Evolutionary conservation across 2,888 invertebrate species (phyloP).

Genomic region (Lamellibrachia columna): DNA sequence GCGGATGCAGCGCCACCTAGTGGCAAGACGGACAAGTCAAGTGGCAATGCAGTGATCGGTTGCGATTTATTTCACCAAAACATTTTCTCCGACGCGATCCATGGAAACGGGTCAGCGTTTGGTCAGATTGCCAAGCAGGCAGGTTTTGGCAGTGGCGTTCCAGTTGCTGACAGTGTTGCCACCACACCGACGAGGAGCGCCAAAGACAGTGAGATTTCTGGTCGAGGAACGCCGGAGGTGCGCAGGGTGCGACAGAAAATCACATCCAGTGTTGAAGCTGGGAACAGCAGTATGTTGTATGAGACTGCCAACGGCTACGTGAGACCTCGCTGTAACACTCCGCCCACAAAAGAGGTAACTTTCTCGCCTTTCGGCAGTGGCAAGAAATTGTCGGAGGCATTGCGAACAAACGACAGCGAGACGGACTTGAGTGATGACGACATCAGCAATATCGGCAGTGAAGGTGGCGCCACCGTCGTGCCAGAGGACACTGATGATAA

Average conservation of each 20-base stretch:
- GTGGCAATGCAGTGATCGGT: not conserved
- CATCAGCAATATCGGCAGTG: not conserved
- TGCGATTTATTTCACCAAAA: not conserved
- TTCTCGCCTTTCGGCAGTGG: not conserved
- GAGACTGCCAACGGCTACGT: not conserved
- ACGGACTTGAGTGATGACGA: not conserved
- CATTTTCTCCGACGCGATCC: not conserved
- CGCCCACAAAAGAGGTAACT: not conserved
- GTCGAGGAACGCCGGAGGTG: constrained; percentile 20
- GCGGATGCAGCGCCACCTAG: not conserved
- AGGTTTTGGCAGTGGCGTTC: constrained; percentile 8
- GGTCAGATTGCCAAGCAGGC: not conserved
- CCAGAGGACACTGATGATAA: not conserved
- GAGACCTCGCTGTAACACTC: not conserved
- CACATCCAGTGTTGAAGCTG: constrained; percentile 28
- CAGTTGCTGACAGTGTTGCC: constrained; percentile 6
- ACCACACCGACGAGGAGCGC: not conserved
- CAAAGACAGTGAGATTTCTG: not conserved
- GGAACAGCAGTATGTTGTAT: constrained; percentile 20
- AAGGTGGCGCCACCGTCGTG: not conserved
- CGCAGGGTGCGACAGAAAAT: constrained; percentile 26
- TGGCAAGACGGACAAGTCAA: constrained; percentile 13
- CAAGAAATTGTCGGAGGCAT: not conserved
- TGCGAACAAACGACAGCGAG: not conserved
- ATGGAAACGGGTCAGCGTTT: not conserved